Conservation (phyloP, 2,113 vertebrate genomes). For the Scopus umbretta region DNA sequence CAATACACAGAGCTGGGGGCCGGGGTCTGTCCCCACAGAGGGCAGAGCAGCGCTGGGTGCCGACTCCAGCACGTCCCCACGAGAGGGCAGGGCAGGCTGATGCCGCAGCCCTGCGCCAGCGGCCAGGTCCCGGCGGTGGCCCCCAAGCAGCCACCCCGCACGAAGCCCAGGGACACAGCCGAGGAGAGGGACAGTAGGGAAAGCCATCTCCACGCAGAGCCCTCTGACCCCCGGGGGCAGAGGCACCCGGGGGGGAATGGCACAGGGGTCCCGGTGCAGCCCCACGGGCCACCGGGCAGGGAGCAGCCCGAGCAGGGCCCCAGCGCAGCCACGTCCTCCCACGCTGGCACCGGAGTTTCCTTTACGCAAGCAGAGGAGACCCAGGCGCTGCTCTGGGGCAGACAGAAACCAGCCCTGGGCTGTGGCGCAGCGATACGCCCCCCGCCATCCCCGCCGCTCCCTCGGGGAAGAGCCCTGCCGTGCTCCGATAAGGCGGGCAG, state of each 20-base stretch:
- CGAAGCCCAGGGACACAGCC: not conserved
- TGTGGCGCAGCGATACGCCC: accelerated
- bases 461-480: not conserved
- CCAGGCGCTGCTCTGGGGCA: not conserved
- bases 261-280: not conserved
- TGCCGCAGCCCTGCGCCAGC: not conserved
- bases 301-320: not conserved
- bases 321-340: not conserved
- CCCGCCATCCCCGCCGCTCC: accelerated
- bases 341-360: not conserved
- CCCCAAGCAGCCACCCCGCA: not conserved
- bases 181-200: not conserved
- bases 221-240: accelerated
- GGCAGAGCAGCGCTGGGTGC: too few species aligned
- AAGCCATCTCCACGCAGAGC: too few species aligned
- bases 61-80: not conserved
- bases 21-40: too few species aligned
- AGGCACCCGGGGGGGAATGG: not conserved
- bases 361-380: not conserved
- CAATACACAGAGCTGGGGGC: too few species aligned
- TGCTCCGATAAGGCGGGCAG: not conserved
- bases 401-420: not conserved
- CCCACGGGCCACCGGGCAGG: not conserved
- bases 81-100: not conserved
- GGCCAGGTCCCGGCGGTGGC: too few species aligned